Evolutionary conservation across 2,888 invertebrate genomes (phyloP), one percentile per base, ranked within the genome.

Genomic region (Drosophila macrospina): DNA sequence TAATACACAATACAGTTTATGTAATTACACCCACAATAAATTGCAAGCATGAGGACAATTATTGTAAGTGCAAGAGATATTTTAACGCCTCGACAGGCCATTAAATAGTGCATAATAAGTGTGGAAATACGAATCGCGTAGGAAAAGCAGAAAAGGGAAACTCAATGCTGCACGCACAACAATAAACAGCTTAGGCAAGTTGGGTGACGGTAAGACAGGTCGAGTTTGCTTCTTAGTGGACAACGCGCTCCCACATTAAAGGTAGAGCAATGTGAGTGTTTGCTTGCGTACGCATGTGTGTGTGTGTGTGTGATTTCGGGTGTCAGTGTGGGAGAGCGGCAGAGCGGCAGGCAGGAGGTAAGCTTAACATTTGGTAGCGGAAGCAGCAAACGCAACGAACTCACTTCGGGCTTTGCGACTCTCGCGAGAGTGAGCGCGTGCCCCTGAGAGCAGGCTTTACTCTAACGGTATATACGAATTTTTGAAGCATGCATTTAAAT

Each of bases 381-480:
- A 66, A 71, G 26, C 36, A 67, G 41, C 47, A 45, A 60, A 74
- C 60, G 60, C 59, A 75, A 34, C 86, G 87, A 75, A 60, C 47
- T 71, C 64, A 24, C 52, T 45, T 67, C 67, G 54, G 54, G 34
- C 52, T 65, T 57, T 41, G 59, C 54, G 48, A 56, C 78, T 86
- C 84, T 80, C 69, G 16, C 26, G 80, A 86, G 73, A 86, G 80
- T 63, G 84, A 65, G 73, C 83, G 47, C 67, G 63, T 63, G 50
- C 80, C 69, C 73, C 60, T 52, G 86, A 88, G 88, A 88, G 69
- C 54, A 62, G 50, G 44, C 69, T 62, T 61, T 62, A 51, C 59
- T 68, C 63, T 68, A 69, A 74, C 59, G 66, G 77, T 84, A 86
- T 61, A 82, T 80, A 82, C 47, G 73, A 70, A 59, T 83, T 76